Evolutionary conservation across 53 echinoderm and acorn worm species (phyloP).

Genomic region (Henricia sp.): DNA sequence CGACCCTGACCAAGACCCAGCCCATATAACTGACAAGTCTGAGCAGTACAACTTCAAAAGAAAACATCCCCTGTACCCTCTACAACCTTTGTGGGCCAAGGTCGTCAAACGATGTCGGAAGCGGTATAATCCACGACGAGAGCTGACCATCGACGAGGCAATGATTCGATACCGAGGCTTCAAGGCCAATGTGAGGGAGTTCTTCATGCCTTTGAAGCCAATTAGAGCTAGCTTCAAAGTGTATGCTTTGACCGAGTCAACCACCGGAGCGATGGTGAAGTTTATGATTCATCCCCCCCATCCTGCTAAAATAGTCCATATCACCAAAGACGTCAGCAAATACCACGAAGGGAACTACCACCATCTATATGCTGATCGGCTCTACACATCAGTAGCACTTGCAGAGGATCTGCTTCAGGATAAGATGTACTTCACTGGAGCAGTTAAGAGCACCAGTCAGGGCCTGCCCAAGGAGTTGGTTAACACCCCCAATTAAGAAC

Average conservation of each 20-base stretch:
- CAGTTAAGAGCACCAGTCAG: too few species aligned
- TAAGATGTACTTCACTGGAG: too few species aligned
- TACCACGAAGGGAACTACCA: too few species aligned
- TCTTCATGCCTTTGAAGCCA: constrained; percentile 53
- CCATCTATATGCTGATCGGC: too few species aligned
- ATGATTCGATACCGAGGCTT: constrained; percentile 57
- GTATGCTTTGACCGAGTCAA: neutral
- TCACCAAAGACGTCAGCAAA: too few species aligned
- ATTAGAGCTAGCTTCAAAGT: constrained; percentile 37
- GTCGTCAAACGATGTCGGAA: neutral
- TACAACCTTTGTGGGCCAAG: constrained; percentile 50
- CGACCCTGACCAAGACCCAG: constrained; percentile 4
- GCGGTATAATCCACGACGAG: constrained; percentile 1
- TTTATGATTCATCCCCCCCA: too few species aligned
- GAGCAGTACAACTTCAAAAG: neutral
- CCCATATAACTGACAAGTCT: neutral
- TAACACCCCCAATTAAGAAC: too few species aligned
- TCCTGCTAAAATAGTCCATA: too few species aligned
- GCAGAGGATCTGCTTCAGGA: too few species aligned
- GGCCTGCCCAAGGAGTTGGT: too few species aligned
- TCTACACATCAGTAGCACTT: too few species aligned
- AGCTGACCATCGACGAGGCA: constrained; percentile 60
- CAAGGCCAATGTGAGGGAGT: constrained; percentile 20
- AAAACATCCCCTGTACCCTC: constrained; percentile 25
- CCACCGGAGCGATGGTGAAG: too few species aligned